A percentile compares a stretch with the other conserved stretches of the same genome.
phyloP scores from a whole-genome alignment of 2,888 invertebrate genomes.

The Xylota segnis region DNA sequence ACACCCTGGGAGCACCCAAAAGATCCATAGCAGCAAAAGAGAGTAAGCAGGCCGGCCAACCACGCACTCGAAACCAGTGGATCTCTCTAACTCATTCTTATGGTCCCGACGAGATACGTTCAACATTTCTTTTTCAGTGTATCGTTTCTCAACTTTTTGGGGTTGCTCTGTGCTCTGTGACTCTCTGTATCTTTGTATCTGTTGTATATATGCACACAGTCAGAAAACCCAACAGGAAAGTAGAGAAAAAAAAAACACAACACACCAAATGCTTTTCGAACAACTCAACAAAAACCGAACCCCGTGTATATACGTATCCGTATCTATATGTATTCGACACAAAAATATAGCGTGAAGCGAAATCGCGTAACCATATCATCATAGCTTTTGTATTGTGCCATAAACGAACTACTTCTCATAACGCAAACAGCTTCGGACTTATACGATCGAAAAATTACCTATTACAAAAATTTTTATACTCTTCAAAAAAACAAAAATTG shows the following conservation, averaged over 20 bases:
- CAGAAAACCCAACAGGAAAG: constrained; percentile 75
- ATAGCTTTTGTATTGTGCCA: constrained; percentile 85
- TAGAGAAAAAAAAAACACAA: constrained; percentile 34
- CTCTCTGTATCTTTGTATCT: constrained; percentile 58
- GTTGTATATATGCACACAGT: constrained; percentile 68
- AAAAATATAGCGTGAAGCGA: constrained; percentile 77
- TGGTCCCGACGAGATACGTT: constrained; percentile 64
- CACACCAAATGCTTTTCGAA: constrained; percentile 64
- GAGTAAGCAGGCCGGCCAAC: constrained; percentile 70
- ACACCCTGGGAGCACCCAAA: constrained; percentile 62
- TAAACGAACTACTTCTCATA: constrained; percentile 85
- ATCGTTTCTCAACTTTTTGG: constrained; percentile 54
- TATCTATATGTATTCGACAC: constrained; percentile 70
- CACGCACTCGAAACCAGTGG: constrained; percentile 42
- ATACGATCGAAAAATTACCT: constrained; percentile 82
- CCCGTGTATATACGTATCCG: constrained; percentile 59
- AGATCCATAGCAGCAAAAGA: constrained; percentile 39
- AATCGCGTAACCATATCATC: constrained; percentile 81
- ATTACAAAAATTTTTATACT: constrained; percentile 85
- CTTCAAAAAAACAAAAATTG: constrained; percentile 83
- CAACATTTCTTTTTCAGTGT: constrained; percentile 19
- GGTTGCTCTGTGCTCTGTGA: constrained; percentile 62
- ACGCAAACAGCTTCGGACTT: constrained; percentile 84
- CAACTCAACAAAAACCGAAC: constrained; percentile 69
- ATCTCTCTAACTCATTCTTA: constrained; percentile 62